phyloP scores from a whole-genome alignment of 2,888 invertebrate species.

The Cyclophora punctaria region DNA sequence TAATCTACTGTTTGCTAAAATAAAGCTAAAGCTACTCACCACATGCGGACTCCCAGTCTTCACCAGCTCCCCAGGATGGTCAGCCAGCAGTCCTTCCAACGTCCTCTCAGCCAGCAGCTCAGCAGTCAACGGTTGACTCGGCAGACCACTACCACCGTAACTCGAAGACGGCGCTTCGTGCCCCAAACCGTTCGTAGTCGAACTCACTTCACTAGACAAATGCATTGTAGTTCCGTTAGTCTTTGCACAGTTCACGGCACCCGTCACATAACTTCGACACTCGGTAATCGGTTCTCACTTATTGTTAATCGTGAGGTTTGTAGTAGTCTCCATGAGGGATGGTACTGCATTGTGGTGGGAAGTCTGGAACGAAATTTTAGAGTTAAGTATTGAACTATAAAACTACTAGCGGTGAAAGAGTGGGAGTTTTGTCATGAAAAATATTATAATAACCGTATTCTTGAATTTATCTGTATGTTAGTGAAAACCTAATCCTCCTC shows the following conservation, averaged over 20 bases:
- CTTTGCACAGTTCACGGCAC: constrained; percentile 31
- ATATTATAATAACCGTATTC: too few relatives aligned
- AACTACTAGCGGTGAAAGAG: too few relatives aligned
- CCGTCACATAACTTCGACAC: constrained; percentile 52
- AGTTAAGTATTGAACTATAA: constrained; percentile 1
- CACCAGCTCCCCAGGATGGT: constrained; percentile 94
- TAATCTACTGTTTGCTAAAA: too few relatives aligned
- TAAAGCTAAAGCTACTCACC: constrained; percentile 62
- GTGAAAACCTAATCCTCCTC: too few relatives aligned
- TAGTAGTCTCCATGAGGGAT: neutral
- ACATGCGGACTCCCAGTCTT: constrained; percentile 97
- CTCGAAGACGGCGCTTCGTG: constrained; percentile 68
- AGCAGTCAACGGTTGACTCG: constrained; percentile 81
- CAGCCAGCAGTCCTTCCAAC: constrained; percentile 87
- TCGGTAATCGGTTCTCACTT: constrained; percentile 11
- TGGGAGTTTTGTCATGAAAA: too few relatives aligned
- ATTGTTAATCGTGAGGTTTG: neutral
- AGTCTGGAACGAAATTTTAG: neutral
- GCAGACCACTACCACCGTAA: constrained; percentile 49
- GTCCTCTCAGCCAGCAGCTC: constrained; percentile 89
- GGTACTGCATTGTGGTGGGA: constrained; percentile 5
- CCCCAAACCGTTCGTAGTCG: constrained; percentile 77
- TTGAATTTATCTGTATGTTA: too few relatives aligned
- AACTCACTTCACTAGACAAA: constrained; percentile 85
- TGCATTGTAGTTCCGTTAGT: constrained; percentile 74